phyloP scores from a whole-genome alignment of 37 sponge, comb jelly and placozoan genomes.

The Chondrilla cf. caribensis region DNA sequence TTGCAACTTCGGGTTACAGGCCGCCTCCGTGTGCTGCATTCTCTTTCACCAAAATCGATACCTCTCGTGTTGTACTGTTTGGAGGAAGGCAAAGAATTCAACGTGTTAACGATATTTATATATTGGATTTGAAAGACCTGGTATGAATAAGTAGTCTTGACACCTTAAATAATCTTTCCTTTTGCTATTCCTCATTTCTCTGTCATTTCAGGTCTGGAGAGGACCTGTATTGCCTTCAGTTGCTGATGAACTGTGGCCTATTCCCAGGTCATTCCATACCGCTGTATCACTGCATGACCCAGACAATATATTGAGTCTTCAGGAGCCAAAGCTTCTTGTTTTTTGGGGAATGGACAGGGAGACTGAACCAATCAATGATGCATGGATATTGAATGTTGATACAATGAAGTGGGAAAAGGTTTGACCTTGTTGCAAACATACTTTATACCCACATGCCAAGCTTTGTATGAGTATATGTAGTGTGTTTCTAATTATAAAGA shows the following conservation, averaged over 20 bases:
- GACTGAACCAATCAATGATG: slow-evolving; percentile 39
- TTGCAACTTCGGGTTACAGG: slow-evolving; percentile 38
- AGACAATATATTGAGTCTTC: background rate
- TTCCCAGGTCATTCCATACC: slow-evolving; percentile 19
- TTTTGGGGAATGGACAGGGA: slow-evolving; percentile 67
- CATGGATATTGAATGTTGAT: slow-evolving; percentile 47
- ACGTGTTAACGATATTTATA: slow-evolving; percentile 52
- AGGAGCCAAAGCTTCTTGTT: slow-evolving; percentile 37
- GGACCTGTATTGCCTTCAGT: background rate
- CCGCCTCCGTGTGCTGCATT: slow-evolving; percentile 80
- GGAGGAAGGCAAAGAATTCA: slow-evolving; percentile 57
- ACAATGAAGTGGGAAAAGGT: slow-evolving; percentile 52
- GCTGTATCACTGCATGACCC: slow-evolving; percentile 17
- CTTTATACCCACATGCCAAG: too few species aligned
- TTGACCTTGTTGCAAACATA: too few species aligned
- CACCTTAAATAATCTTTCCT: too few species aligned
- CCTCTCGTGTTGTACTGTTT: slow-evolving; percentile 43
- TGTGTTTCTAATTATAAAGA: too few species aligned
- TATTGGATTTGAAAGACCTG: slow-evolving; percentile 59
- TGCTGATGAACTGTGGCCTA: slow-evolving; percentile 25
- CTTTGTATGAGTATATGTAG: too few species aligned
- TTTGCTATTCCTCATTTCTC: background rate
- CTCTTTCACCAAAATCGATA: slow-evolving; percentile 52
- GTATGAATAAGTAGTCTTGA: slow-evolving; percentile 11
- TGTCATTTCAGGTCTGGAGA: background rate